Percentiles rank a stretch among this genome's conserved stretches.
Evolutionary conservation across 2,888 invertebrate species (phyloP).

Genomic region (Agrenia bidenticulata): DNA sequence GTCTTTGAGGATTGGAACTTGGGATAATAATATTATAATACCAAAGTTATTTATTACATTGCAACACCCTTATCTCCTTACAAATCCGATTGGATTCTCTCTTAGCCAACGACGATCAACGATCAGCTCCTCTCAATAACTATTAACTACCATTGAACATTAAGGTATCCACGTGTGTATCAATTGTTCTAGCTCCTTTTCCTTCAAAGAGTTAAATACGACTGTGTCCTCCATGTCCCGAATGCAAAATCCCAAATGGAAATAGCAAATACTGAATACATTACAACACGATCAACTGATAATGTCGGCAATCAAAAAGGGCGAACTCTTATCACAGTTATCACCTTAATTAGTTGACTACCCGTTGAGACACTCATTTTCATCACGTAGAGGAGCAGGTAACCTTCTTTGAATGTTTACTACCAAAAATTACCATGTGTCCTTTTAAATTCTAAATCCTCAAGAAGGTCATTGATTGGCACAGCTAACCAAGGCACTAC

Average conservation of each 20-base stretch:
- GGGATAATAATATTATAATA: not conserved
- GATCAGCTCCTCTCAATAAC: no score
- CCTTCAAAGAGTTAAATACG: not conserved
- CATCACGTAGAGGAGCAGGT: not conserved
- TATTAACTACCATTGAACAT: no score
- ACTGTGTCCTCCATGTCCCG: not conserved
- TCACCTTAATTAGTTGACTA: constrained; percentile 21
- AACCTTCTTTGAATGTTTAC: no score
- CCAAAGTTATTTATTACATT: constrained; percentile 4
- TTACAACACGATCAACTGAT: not conserved
- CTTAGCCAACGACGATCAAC: not conserved
- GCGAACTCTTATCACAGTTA: constrained; percentile 8
- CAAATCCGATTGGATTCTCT: constrained; percentile 4
- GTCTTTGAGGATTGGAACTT: not conserved
- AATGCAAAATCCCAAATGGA: not conserved
- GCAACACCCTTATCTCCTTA: constrained; percentile 8
- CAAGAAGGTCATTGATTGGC: no score
- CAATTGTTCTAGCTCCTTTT: constrained; percentile 5
- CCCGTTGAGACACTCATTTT: constrained; percentile 15
- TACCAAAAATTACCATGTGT: no score
- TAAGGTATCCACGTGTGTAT: not conserved
- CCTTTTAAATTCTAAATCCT: no score
- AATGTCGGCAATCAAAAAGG: constrained; percentile 17
- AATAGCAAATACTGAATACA: not conserved
- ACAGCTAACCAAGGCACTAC: no score